Conservation (phyloP, 2,797 vertebrate genomes). For the Helostoma temminkii region DNA sequence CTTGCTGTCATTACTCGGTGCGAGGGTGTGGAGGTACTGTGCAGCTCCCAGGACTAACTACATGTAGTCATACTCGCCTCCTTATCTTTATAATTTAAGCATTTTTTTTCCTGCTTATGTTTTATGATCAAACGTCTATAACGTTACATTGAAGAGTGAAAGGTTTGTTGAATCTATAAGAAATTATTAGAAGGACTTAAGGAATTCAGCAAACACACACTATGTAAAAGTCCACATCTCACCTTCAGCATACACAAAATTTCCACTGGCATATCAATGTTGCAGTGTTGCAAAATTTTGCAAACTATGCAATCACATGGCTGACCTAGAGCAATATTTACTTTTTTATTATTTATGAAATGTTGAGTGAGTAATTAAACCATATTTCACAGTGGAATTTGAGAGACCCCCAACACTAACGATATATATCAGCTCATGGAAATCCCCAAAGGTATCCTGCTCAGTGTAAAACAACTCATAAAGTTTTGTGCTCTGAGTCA, state of each 20-base stretch:
- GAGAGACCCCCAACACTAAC: conserved; percentile 5
- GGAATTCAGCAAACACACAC: too few species aligned
- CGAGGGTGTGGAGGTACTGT: conserved; percentile 20
- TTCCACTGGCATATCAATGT: conserved; percentile 9
- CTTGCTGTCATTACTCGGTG: conserved; percentile 10
- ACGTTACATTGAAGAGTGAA: background rate
- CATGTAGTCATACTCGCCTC: background rate
- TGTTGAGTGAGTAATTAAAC: conserved; percentile 21
- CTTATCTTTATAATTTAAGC: conserved; percentile 12
- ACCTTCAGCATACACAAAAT: conserved; percentile 16
- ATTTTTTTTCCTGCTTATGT: conserved; percentile 8
- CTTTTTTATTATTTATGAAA: conserved; percentile 12
- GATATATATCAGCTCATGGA: conserved; percentile 14
- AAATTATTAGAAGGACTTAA: background rate
- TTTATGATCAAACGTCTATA: background rate
- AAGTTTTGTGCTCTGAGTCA: conserved; percentile 39
- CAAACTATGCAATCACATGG: conserved; percentile 17
- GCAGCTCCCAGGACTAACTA: background rate
- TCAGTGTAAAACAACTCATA: conserved; percentile 37
- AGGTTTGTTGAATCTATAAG: background rate
- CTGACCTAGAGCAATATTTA: conserved; percentile 10
- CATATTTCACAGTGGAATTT: conserved; percentile 6
- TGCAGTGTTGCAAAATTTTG: too few species aligned
- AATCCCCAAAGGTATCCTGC: conserved; percentile 29
- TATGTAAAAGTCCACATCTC: background rate